Evolutionary conservation across 2,113 vertebrate genomes (phyloP).

Genomic region (Siniperca chuatsi): DNA sequence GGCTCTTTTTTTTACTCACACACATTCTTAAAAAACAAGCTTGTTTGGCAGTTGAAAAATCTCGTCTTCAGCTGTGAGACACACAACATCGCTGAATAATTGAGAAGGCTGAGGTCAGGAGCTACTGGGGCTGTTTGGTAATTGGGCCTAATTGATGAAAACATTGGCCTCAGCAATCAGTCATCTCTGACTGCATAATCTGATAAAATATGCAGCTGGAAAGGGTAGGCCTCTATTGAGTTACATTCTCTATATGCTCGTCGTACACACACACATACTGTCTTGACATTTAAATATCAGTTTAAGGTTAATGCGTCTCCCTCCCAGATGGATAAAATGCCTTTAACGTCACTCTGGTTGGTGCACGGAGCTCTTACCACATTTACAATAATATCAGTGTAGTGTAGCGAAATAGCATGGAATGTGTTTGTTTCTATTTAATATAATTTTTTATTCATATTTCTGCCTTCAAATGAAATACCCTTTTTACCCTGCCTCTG

Average conservation of each 20-base stretch:
- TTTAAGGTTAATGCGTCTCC: slow-evolving; percentile 80
- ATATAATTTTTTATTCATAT: neutral
- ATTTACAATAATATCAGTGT: slow-evolving; percentile 48
- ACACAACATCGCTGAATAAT: slow-evolving; percentile 48
- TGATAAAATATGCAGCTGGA: slow-evolving; percentile 70
- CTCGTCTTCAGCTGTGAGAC: slow-evolving; percentile 7
- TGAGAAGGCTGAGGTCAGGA: slow-evolving; percentile 39
- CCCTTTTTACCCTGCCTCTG: neutral
- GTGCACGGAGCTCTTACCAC: slow-evolving; percentile 26
- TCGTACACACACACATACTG: slow-evolving; percentile 38
- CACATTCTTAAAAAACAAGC: neutral
- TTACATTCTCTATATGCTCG: slow-evolving; percentile 62
- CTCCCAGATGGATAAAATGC: slow-evolving; percentile 66
- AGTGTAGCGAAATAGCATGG: neutral
- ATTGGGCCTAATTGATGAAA: slow-evolving; percentile 77
- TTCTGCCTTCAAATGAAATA: neutral
- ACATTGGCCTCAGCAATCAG: slow-evolving; percentile 58
- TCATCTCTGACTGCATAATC: slow-evolving; percentile 71
- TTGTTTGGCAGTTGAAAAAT: slow-evolving; percentile 35
- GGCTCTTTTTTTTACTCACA: neutral
- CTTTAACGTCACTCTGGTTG: slow-evolving; percentile 57
- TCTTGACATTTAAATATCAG: slow-evolving; percentile 85
- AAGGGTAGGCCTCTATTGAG: slow-evolving; percentile 74
- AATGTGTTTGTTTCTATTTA: neutral
- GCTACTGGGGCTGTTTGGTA: slow-evolving; percentile 60